Evolutionary conservation across 2,113 vertebrate species (phyloP).

Genomic region (Pterophyllum scalare): DNA sequence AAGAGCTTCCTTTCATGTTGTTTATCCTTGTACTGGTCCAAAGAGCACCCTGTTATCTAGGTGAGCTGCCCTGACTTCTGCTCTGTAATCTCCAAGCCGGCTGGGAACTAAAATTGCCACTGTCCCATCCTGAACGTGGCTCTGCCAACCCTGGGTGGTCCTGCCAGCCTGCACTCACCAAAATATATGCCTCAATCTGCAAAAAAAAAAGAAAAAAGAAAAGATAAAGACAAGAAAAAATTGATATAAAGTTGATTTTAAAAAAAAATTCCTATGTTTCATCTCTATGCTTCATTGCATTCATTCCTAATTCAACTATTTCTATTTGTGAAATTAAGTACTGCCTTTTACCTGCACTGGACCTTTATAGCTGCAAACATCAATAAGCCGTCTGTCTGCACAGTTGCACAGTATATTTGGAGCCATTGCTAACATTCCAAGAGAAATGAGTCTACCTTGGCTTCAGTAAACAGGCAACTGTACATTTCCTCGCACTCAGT

Average conservation of each 20-base stretch:
- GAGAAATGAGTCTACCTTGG: constrained; percentile 56
- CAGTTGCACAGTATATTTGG: constrained; percentile 58
- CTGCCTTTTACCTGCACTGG: constrained; percentile 45
- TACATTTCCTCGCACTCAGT: constrained; percentile 41
- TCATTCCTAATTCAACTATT: constrained; percentile 51
- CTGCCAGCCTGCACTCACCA: constrained; percentile 86
- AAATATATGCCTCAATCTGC: constrained; percentile 90
- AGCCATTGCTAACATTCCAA: constrained; percentile 69
- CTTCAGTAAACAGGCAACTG: constrained; percentile 65
- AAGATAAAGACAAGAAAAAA: constrained; percentile 17
- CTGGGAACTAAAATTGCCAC: constrained; percentile 70
- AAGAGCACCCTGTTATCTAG: constrained; percentile 76
- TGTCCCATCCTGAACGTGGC: constrained; percentile 36
- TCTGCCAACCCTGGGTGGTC: constrained; percentile 73
- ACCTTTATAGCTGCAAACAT: constrained; percentile 64
- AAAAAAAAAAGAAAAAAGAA: constrained; percentile 53
- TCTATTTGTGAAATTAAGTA: constrained; percentile 53
- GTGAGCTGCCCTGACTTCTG: constrained; percentile 67
- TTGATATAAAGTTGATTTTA: constrained; percentile 27
- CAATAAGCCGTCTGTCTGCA: constrained; percentile 73
- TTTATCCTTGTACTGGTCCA: constrained; percentile 69
- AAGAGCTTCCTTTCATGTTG: constrained; percentile 62
- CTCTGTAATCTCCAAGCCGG: constrained; percentile 75
- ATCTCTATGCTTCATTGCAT: background rate
- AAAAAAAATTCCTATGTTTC: constrained; percentile 14